Evolutionary conservation across 2,797 vertebrate genomes (phyloP), one percentile per base, ranked within the genome.

Genomic region (Mus minutoides): DNA sequence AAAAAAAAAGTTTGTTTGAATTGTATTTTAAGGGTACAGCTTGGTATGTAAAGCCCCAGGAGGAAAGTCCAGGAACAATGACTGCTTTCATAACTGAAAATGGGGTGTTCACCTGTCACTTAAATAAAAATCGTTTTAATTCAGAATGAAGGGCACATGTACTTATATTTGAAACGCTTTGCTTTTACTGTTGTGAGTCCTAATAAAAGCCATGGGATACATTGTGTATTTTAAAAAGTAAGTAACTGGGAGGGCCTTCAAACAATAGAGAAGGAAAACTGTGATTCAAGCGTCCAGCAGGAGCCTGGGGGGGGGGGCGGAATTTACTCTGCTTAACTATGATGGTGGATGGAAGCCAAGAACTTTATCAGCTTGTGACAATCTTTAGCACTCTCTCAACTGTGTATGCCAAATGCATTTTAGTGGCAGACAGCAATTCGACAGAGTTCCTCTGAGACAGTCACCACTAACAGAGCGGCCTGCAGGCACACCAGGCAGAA

Each of bases 71-170:
- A 58, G 83, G 87, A 95, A 96, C 67, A 97, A 95, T 69, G 58
- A 56, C 40, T 92, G 92, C 90, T 73, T 96, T 95, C 71, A 85
- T 90, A 90, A 93, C 49, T 88, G 49, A 94, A 96, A 94, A 95
- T 69, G 54, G 76, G 92, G 92, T 95, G 37, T 96, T 97, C n/a
- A 78, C 37, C 78, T 1, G 3, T 90, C 67, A 95, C n/a, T 96
- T 94, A 95, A 94, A 96, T 95, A 96, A 96, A 94, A 97, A 96
- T 91, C 84, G 77, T 92, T 97, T 95, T 95, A 97, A 97, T 94
- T 49, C 31, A 88, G 43, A 97, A 95, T 60, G 89, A 96, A 96
- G 83, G 89, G 76, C 84, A 94, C 29, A 94, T 91, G 83, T 49
- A 94, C 77, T 95, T 96, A 94, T 43, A 86, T 94, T 95, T 77